Evolutionary conservation across 2,113 vertebrate genomes (phyloP).

Genomic region (Apaloderma vittatum): DNA sequence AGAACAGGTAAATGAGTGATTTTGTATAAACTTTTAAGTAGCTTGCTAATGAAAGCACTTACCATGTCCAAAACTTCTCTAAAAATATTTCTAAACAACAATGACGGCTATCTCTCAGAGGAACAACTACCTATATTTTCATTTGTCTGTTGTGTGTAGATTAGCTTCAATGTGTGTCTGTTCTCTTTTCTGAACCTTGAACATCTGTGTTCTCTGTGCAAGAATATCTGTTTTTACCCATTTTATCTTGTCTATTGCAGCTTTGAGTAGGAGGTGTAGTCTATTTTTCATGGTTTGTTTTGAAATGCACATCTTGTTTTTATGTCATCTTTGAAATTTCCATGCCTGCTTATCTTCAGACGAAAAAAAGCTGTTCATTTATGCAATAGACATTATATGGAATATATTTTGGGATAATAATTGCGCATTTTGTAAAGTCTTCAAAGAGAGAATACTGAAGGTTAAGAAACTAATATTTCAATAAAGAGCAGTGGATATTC

Average conservation of each 20-base stretch:
- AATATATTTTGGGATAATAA: conserved; percentile 6
- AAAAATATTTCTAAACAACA: neutral
- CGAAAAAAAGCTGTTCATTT: conserved; percentile 42
- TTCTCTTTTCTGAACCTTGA: neutral
- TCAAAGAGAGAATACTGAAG: neutral
- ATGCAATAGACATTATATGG: neutral
- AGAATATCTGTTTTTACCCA: neutral
- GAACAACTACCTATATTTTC: neutral
- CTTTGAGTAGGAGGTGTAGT: conserved; percentile 60
- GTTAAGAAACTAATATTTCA: neutral
- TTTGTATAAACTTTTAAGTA: neutral
- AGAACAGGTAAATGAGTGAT: neutral
- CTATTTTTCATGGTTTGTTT: conserved; percentile 65
- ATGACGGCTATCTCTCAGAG: neutral
- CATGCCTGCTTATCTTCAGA: conserved; percentile 26
- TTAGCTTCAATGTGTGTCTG: neutral
- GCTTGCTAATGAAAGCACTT: neutral
- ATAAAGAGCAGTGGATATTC: neutral
- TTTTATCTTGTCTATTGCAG: conserved; percentile 40
- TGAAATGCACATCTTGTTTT: conserved; percentile 58
- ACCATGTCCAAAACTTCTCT: neutral
- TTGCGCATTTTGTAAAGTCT: neutral
- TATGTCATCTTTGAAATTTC: conserved; percentile 52
- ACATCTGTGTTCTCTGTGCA: conserved; percentile 16
- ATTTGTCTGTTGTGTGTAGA: neutral